phyloP scores from a whole-genome alignment of 2,113 vertebrate species.

The Tachuris rubrigastra region DNA sequence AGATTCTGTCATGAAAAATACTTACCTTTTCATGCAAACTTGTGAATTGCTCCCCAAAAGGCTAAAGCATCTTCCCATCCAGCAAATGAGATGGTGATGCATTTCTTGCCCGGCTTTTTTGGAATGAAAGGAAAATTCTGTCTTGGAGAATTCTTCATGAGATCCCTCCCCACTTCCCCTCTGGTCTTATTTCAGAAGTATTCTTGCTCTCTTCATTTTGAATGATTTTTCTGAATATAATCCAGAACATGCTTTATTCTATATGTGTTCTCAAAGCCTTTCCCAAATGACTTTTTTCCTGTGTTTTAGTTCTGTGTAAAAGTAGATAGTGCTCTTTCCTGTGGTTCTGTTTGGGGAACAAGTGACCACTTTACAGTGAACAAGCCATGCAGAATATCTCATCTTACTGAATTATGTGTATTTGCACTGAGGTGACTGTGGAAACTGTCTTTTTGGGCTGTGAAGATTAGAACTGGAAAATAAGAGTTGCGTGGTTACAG shows the following conservation, averaged over 20 bases:
- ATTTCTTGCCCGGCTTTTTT: not conserved
- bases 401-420: not conserved
- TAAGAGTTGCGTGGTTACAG: not conserved
- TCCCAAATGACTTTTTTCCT: not conserved
- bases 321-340: not conserved
- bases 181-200: not conserved
- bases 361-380: not conserved
- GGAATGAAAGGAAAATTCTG: not conserved
- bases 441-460: not conserved
- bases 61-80: not conserved
- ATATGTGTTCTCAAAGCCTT: not conserved
- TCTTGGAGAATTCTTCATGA: not conserved
- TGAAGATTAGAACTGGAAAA: not conserved
- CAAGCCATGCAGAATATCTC: not conserved
- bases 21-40: not conserved
- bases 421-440: not conserved
- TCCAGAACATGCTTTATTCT: not conserved
- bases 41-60: not conserved
- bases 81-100: not conserved
- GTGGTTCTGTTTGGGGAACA: not conserved
- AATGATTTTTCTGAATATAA: not conserved
- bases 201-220: not conserved
- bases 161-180: not conserved
- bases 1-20: not conserved
- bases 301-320: not conserved